These are phyloP conservation scores for Spodoptera picta DNA, from an alignment of 2,888 invertebrate genomes.

Conservation along the genomic window DNA sequence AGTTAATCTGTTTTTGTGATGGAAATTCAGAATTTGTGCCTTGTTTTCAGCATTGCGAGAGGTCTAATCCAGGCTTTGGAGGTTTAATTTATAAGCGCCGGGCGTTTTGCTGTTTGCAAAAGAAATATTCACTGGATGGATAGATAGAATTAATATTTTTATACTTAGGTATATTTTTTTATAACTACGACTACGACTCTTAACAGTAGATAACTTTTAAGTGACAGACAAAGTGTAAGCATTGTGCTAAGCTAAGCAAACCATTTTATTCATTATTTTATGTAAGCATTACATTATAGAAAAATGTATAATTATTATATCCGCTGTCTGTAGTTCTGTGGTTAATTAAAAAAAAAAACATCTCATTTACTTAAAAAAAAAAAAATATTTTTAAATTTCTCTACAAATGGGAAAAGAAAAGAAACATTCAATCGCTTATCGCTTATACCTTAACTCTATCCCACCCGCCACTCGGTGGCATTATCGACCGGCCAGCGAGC, in stretches of 20 bases:
- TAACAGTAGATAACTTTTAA: too few species aligned
- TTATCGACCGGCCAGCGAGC: conserved; percentile 65
- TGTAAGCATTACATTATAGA: too few species aligned
- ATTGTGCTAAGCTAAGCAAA: too few species aligned
- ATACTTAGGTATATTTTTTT: too few species aligned
- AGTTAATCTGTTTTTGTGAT: conserved; percentile 14
- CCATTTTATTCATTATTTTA: too few species aligned
- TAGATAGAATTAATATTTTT: neutral
- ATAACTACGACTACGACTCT: too few species aligned
- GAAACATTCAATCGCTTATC: neutral
- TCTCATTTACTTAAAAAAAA: too few species aligned
- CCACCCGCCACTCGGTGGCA: conserved; percentile 26
- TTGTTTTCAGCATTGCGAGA: conserved; percentile 30
- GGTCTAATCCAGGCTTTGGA: conserved; percentile 5
- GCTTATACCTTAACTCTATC: conserved; percentile 31
- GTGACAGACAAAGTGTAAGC: too few species aligned
- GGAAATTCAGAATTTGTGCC: conserved; percentile 25
- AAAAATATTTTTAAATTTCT: too few species aligned
- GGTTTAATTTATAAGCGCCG: conserved; percentile 19
- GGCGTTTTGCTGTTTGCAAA: conserved; percentile 16
- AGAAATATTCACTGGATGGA: neutral
- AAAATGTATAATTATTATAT: too few species aligned
- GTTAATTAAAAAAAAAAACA: too few species aligned
- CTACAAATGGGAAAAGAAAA: neutral
- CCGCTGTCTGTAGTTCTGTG: too few species aligned